Evolutionary conservation across 2,888 invertebrate genomes (phyloP), one percentile per base, ranked within the genome.

Genomic region (Cepaea hortensis): DNA sequence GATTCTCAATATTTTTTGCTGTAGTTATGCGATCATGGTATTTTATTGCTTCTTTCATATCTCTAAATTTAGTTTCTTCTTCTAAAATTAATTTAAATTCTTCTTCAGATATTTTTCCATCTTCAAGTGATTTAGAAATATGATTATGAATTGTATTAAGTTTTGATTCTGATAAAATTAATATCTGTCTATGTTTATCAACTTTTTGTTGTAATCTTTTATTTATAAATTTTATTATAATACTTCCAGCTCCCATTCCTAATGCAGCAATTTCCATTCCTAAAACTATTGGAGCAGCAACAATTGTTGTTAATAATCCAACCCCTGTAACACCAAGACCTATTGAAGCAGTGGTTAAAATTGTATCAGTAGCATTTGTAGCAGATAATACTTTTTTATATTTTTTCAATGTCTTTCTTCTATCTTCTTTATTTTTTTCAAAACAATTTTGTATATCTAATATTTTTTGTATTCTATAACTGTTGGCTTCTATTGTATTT

Each of bases 161-260:
- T 55, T 55, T 55, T 55, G 55, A 0, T 55, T 55, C 55, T 55
- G 55, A 55, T 55, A 79, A 79, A 20, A 79, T 61, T 79, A 79
- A 79, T 61, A 79, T 79, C 77, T 79, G 61, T 79, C 23, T 55
- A 61, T 79, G 77, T 79, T 79, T 79, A 61, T 79, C 61, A 23
- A 23, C 77, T 79, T 79, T 79, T 1, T 61, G 77, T 61, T 79
- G 77, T 35, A 79, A 61, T 79, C 61, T 79, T 61, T n/a, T 61
- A 79, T 79, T 79, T 55, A 79, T 61, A 79, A n/a, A 35, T 73
- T 73, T 73, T 73, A 35, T 1, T 3, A 73, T 35, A 73, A 73
- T 73, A 73, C 73, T 73, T 73, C 73, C n/a, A 3, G 23, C 3
- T n/a, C 35, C 6, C 3, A 23, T 1, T 11, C 13, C n/a, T 13